Percentiles rank a stretch among this genome's conserved stretches.
These are phyloP conservation scores for Apteryx mantelli DNA, from an alignment of 2,113 vertebrate genomes.

Conservation along the genomic window DNA sequence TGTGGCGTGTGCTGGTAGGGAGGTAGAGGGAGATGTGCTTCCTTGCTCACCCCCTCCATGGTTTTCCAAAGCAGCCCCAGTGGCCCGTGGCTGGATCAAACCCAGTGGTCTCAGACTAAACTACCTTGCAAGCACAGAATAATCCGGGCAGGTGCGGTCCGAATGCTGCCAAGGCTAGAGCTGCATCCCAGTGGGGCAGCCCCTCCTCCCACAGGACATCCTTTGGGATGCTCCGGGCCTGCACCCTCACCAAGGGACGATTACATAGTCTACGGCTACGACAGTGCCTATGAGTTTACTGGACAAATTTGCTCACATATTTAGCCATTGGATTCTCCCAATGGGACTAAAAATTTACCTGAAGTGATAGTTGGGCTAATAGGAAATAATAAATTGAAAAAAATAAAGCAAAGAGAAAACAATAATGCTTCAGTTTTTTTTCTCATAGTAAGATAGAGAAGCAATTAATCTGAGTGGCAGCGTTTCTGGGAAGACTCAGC, in stretches of 20 bases:
- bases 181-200: neutral
- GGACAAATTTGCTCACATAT: neutral
- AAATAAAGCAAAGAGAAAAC: neutral
- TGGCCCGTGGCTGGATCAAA: too few species aligned
- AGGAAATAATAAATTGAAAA: neutral
- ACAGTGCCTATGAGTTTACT: neutral
- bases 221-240: neutral
- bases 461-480: neutral
- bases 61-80: too few species aligned
- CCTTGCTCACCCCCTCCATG: too few species aligned
- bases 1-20: too few species aligned
- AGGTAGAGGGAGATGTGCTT: too few species aligned
- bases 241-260: neutral
- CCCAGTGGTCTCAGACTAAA: neutral
- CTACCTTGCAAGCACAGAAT: neutral
- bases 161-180: neutral
- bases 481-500: neutral
- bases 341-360: neutral
- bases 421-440: neutral
- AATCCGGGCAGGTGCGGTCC: neutral
- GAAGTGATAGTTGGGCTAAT: neutral
- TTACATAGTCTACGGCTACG: neutral
- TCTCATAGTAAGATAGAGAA: neutral
- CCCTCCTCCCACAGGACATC: neutral
- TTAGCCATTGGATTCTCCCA: neutral